A percentile compares a stretch with the other conserved stretches of the same genome.
Evolutionary conservation across 1,140 invertebrate genomes (phyloP).

Genomic region (Ceratina australensis): DNA sequence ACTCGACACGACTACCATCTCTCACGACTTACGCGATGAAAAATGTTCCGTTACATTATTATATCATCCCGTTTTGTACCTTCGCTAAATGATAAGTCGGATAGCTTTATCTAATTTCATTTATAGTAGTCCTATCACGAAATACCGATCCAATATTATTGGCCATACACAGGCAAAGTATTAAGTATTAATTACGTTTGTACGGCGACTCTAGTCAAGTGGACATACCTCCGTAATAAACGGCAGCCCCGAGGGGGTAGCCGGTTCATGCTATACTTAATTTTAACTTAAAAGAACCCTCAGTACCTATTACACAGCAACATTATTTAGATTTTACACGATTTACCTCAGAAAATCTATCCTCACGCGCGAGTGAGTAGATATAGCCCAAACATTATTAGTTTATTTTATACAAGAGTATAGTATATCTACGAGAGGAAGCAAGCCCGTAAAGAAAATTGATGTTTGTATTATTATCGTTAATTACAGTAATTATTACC

Average conservation of each 20-base stretch:
- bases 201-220: slow-evolving; percentile 77
- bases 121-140: slow-evolving; percentile 30
- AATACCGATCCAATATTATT: slow-evolving; percentile 42
- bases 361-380: slow-evolving; percentile 40
- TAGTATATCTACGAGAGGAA: slow-evolving; percentile 38
- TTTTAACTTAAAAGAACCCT: slow-evolving; percentile 73
- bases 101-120: slow-evolving; percentile 28
- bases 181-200: slow-evolving; percentile 70
- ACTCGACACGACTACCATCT: background rate
- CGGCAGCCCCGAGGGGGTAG: slow-evolving; percentile 46
- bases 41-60: background rate
- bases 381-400: slow-evolving; percentile 51
- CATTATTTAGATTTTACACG: slow-evolving; percentile 69
- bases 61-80: background rate
- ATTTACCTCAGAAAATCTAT: slow-evolving; percentile 69
- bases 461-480: slow-evolving; percentile 62
- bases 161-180: slow-evolving; percentile 50
- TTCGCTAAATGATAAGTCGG: slow-evolving; percentile 25
- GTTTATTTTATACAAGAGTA: slow-evolving; percentile 53
- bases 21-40: slow-evolving; percentile 4
- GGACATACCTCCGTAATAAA: slow-evolving; percentile 73
- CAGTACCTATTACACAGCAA: slow-evolving; percentile 73
- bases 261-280: slow-evolving; percentile 73
- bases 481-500: slow-evolving; percentile 60
- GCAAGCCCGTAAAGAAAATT: slow-evolving; percentile 50